Percentiles rank a stretch among this genome's conserved stretches.
Evolutionary conservation across 2,888 invertebrate genomes (phyloP).

Genomic region (Hirtodrosophila cameraria): DNA sequence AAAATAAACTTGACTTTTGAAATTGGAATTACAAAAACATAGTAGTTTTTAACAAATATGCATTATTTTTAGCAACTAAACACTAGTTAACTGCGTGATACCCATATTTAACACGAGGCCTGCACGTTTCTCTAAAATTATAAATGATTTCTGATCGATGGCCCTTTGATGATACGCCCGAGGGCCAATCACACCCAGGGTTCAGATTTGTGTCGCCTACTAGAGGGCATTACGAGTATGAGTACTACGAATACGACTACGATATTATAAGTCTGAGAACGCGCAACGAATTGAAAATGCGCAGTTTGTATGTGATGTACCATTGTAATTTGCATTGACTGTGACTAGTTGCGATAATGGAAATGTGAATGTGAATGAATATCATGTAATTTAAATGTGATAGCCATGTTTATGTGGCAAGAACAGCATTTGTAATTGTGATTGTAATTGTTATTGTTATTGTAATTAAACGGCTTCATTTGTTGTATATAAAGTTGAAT

Average conservation of each 20-base stretch:
- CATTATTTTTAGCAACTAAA: slow-evolving; percentile 11
- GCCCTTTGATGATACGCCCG: slow-evolving; percentile 34
- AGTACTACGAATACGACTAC: no score
- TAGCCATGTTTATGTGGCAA: slow-evolving; percentile 62
- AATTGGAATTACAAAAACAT: slow-evolving; percentile 2
- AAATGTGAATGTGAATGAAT: slow-evolving; percentile 32
- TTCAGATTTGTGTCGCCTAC: slow-evolving; percentile 21
- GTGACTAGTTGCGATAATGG: slow-evolving; percentile 19
- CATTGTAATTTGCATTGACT: slow-evolving; percentile 49
- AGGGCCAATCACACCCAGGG: slow-evolving; percentile 48
- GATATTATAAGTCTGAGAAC: slow-evolving; percentile 7
- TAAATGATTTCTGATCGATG: slow-evolving; percentile 28
- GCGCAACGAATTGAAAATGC: slow-evolving; percentile 53
- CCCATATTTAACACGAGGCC: slow-evolving; percentile 1
- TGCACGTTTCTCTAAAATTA: slow-evolving; percentile 12
- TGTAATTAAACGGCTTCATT: slow-evolving; percentile 40
- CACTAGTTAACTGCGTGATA: slow-evolving; percentile 40
- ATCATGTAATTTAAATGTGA: slow-evolving; percentile 71
- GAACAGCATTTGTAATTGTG: slow-evolving; percentile 21
- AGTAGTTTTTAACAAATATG: not conserved
- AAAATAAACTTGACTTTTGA: slow-evolving; percentile 22
- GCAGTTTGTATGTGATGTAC: slow-evolving; percentile 51
- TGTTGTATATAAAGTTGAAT: slow-evolving; percentile 19
- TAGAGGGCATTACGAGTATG: slow-evolving; percentile 19
- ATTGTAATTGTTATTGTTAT: slow-evolving; percentile 30